Base-by-base conservation (phyloP, 2,888 invertebrate genomes). In the Dryobota labecula region DNA sequence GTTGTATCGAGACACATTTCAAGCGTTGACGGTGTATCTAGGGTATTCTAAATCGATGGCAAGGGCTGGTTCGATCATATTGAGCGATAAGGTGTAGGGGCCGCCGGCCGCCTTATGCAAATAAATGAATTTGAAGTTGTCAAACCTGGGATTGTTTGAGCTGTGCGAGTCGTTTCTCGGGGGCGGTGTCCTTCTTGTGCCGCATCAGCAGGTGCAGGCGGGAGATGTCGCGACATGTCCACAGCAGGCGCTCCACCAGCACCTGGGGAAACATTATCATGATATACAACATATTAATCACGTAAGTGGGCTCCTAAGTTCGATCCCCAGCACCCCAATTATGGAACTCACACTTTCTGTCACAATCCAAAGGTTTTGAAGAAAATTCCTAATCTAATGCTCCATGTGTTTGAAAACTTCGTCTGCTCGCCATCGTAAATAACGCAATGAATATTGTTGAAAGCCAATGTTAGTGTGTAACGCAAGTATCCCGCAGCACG, bases 211-310 rank as follows among this genome's bases (percentile, higher is more conserved):
- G 90, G 89, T 96, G 97, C 62, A 97, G 94, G 61, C 91, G 93
- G 54, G 93, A 91, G 38, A 97, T 89, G 30, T 96, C 96, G 4
- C 97, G 97, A 85, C 97, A 97, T 27, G 97, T 96, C 78, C 97
- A 92, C 43, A 97, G 93, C 53, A 97, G 90, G 84, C 97, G 97
- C 91, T 97, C 97, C 45, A 97, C 95, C 43, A 97, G 90, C 62
- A 92, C 91, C 92, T 92, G 73, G 2, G 11, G 6, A 0, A 0
- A n/a, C 45, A 30, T 27, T 7, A 9, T 13, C 15, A 20, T 20
- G 13, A 43, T 27, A 38, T 2, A 24, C 13, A 13, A n/a, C 15
- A n/a, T 36, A 18, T 27, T 27, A 27, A n/a, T n/a, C n/a, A 27
- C 53, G 11, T 20, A n/a, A 20, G 20, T 30, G 18, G 9, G 5